Percentiles rank a stretch among this genome's conserved stretches.
These are phyloP conservation scores for Hydrotaea cyrtoneurina DNA, from an alignment of 2,888 invertebrate species.

Conservation along the genomic window DNA sequence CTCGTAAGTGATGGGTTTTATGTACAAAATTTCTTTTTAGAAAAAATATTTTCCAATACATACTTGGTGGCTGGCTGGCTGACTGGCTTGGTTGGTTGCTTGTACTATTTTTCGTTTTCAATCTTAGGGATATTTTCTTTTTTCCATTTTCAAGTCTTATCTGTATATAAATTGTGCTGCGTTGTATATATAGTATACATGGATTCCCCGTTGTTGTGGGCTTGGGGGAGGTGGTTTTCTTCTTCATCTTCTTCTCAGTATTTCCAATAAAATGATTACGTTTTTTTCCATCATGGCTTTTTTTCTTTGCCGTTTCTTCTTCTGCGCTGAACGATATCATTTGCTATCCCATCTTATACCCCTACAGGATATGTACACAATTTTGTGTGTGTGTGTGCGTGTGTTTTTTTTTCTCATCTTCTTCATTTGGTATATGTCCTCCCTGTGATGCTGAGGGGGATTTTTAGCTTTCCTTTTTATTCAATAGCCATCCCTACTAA, in stretches of 20 bases:
- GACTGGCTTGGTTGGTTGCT: background rate
- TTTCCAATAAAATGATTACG: slow-evolving; percentile 56
- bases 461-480: slow-evolving; percentile 35
- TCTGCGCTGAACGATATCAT: slow-evolving; percentile 31
- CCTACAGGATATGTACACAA: slow-evolving; percentile 53
- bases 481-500: slow-evolving; percentile 56
- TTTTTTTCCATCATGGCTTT: slow-evolving; percentile 44
- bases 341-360: slow-evolving; percentile 52
- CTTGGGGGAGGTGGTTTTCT: background rate
- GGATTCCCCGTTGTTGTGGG: background rate
- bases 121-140: background rate
- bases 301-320: slow-evolving; percentile 5
- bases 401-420: slow-evolving; percentile 17
- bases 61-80: background rate
- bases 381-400: background rate
- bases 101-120: slow-evolving; percentile 22
- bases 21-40: slow-evolving; percentile 23
- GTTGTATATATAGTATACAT: background rate
- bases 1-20: background rate
- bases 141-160: background rate
- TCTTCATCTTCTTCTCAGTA: too few relatives aligned
- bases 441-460: slow-evolving; percentile 28
- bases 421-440: background rate
- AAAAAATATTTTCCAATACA: slow-evolving; percentile 30
- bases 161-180: background rate